Evolutionary conservation across 2,888 invertebrate species (phyloP).

Genomic region (Stenodera caucasica): DNA sequence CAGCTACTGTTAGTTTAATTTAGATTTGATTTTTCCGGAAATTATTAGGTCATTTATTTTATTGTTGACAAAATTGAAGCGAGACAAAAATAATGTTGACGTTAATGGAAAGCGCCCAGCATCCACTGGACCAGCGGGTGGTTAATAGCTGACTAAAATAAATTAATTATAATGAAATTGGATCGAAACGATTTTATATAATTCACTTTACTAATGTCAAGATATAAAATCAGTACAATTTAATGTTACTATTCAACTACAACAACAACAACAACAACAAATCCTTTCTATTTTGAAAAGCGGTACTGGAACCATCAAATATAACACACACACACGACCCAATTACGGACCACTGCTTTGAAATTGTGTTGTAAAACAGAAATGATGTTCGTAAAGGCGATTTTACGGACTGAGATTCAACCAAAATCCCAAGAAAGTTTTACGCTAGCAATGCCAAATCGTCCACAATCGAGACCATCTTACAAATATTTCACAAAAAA

Average conservation of each 20-base stretch:
- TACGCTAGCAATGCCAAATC: background rate
- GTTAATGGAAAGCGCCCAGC: slow-evolving; percentile 3
- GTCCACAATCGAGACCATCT: background rate
- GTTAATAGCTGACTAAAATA: slow-evolving; percentile 23
- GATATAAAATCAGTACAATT: slow-evolving; percentile 4
- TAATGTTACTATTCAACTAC: too few species aligned
- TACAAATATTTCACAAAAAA: background rate
- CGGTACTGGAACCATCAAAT: background rate
- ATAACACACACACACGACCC: background rate
- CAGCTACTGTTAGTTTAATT: too few species aligned
- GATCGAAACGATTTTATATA: slow-evolving; percentile 7
- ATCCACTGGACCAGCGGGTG: slow-evolving; percentile 12
- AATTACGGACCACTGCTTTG: slow-evolving; percentile 4
- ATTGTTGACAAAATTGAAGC: background rate
- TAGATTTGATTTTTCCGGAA: too few species aligned
- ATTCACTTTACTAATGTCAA: background rate
- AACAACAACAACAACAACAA: too few species aligned
- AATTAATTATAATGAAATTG: slow-evolving; percentile 21
- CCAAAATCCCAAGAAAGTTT: background rate
- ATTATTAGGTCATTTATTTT: background rate
- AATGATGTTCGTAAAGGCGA: background rate
- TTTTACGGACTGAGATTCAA: background rate
- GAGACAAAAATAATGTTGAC: slow-evolving; percentile 2
- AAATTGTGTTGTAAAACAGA: slow-evolving; percentile 6
- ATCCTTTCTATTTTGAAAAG: background rate